A percentile compares a stretch with the other conserved stretches of the same genome.
Conservation (phyloP, 2,113 vertebrate genomes). For the Larimichthys crocea region DNA sequence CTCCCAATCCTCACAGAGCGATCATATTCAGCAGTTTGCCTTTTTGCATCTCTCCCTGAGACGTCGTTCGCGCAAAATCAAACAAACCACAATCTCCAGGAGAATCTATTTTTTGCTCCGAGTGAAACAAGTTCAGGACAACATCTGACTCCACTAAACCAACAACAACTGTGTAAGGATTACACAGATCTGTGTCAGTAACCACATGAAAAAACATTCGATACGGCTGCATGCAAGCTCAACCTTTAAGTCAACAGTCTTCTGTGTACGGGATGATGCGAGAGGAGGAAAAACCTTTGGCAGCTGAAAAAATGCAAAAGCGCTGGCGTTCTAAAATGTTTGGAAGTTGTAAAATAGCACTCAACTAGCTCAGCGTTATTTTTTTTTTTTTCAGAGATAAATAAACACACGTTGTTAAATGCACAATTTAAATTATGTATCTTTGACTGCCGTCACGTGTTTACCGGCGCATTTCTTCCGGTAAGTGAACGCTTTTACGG, state of each 20-base stretch:
- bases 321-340: constrained; percentile 9
- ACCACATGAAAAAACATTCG: constrained; percentile 46
- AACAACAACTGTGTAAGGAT: constrained; percentile 51
- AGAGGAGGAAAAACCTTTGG: constrained; percentile 21
- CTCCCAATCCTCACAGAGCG: constrained; percentile 38
- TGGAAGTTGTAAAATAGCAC: constrained; percentile 22
- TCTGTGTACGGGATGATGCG: constrained; percentile 3
- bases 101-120: constrained; percentile 60
- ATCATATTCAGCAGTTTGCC: constrained; percentile 59
- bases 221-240: constrained; percentile 39
- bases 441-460: constrained; percentile 1
- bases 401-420: constrained; percentile 4
- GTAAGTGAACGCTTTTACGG: constrained; percentile 22
- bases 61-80: constrained; percentile 61
- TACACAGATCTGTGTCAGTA: constrained; percentile 45
- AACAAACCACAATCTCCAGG: constrained; percentile 64
- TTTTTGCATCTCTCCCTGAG: constrained; percentile 60
- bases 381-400: neutral
- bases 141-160: constrained; percentile 56
- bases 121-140: constrained; percentile 49
- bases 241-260: constrained; percentile 30
- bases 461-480: constrained; percentile 19
- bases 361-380: constrained; percentile 14
- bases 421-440: constrained; percentile 7
- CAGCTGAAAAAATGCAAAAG: constrained; percentile 3